A percentile compares a stretch with the other conserved stretches of the same genome.
Conservation (phyloP, 1,140 invertebrate genomes). For the Temnothorax curvispinosus region DNA sequence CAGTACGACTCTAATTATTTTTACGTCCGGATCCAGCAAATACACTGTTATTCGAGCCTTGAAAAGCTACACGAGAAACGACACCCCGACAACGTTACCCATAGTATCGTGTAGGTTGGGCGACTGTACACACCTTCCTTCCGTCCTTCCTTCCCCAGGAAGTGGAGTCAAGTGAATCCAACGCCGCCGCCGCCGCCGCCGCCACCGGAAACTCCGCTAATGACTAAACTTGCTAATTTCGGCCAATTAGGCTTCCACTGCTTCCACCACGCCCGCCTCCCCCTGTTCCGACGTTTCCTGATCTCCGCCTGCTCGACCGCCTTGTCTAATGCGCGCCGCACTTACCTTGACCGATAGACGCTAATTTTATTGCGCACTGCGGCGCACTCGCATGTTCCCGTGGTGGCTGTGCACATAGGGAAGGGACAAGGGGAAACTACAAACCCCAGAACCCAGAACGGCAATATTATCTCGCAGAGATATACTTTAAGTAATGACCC, state of each 20-base stretch:
- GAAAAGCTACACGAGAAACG: background rate
- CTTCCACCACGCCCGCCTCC: constrained; percentile 53
- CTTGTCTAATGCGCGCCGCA: constrained; percentile 81
- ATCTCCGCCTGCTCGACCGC: constrained; percentile 56
- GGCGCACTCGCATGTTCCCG: constrained; percentile 48
- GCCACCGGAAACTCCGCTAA: constrained; percentile 83
- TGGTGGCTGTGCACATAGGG: background rate
- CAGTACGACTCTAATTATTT: background rate
- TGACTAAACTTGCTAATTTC: constrained; percentile 87
- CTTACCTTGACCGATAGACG: constrained; percentile 84
- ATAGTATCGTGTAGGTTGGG: constrained; percentile 26
- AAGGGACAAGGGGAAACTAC: background rate
- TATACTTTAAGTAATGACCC: constrained; percentile 27
- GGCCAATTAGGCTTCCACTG: constrained; percentile 83
- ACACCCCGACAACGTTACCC: background rate
- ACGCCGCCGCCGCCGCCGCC: constrained; percentile 67
- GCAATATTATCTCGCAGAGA: constrained; percentile 18
- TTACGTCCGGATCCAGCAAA: background rate
- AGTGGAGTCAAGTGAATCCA: constrained; percentile 84
- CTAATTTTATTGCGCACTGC: constrained; percentile 79
- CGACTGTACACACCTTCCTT: constrained; percentile 77
- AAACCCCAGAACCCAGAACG: background rate
- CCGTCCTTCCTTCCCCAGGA: constrained; percentile 79
- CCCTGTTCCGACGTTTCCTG: constrained; percentile 51
- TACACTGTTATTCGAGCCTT: background rate